phyloP scores from a whole-genome alignment of 2,888 invertebrate genomes.

The Sepioteuthis lessoniana region DNA sequence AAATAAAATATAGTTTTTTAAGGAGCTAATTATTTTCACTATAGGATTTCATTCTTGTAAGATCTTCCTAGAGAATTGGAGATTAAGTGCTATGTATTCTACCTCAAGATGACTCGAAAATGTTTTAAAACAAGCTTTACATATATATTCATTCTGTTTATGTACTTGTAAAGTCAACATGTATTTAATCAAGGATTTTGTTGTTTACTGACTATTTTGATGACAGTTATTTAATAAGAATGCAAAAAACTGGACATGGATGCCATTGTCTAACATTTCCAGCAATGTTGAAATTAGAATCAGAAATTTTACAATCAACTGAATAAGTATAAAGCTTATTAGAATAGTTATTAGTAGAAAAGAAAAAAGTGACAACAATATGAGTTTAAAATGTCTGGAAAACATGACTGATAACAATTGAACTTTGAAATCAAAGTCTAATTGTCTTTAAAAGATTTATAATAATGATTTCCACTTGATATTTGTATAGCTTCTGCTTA shows the following conservation, averaged over 20 bases:
- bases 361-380: not conserved
- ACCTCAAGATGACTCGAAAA: not conserved
- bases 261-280: not conserved
- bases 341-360: not conserved
- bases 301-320: not conserved
- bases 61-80: not conserved
- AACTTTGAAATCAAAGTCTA: not conserved
- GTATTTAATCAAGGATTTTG: not conserved
- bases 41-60: not conserved
- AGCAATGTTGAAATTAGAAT: not conserved
- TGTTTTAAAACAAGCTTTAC: not conserved
- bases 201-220: not conserved
- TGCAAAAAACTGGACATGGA: not conserved
- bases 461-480: not conserved
- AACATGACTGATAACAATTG: not conserved
- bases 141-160: not conserved
- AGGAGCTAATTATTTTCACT: too few species aligned
- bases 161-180: not conserved
- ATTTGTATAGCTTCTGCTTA: not conserved
- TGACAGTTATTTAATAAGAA: not conserved
- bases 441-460: not conserved
- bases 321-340: not conserved
- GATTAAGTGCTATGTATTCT: not conserved
- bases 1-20: too few species aligned
- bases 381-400: not conserved